A percentile compares a stretch with the other conserved stretches of the same genome.
Conservation (phyloP, 92 coral and sea anemone species). For the Bergia sp. region DNA sequence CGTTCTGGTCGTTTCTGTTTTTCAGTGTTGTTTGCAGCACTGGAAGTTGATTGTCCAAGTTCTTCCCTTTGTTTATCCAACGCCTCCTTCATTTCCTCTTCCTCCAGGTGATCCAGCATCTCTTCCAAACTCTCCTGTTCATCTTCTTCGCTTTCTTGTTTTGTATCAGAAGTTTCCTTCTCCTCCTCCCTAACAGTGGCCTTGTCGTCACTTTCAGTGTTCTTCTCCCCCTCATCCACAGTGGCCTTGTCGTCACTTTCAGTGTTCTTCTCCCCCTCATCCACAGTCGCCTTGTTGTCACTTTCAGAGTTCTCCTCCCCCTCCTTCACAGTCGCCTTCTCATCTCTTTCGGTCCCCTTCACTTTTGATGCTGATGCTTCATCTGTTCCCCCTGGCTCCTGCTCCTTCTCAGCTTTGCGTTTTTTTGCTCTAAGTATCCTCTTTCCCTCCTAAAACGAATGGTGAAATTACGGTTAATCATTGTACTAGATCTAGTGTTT, state of each 20-base stretch:
- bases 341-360: neutral
- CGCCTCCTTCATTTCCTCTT: neutral
- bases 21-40: neutral
- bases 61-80: neutral
- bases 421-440: conserved; percentile 15
- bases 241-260: neutral
- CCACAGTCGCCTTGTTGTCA: neutral
- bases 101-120: neutral
- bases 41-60: neutral
- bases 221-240: neutral
- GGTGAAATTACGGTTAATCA: neutral
- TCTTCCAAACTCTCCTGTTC: neutral
- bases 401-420: conserved; percentile 18
- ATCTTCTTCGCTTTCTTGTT: neutral
- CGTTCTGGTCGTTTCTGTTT: neutral
- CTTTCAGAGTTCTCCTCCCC: neutral
- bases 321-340: neutral
- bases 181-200: neutral
- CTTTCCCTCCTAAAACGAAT: conserved; percentile 9
- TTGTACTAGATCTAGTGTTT: neutral
- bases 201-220: neutral
- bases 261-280: neutral
- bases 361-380: neutral
- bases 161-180: neutral
- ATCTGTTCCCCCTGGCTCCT: neutral